Evolutionary conservation across 2,113 vertebrate genomes (phyloP), one percentile per base, ranked within the genome.

Genomic region (Polypterus senegalus): DNA sequence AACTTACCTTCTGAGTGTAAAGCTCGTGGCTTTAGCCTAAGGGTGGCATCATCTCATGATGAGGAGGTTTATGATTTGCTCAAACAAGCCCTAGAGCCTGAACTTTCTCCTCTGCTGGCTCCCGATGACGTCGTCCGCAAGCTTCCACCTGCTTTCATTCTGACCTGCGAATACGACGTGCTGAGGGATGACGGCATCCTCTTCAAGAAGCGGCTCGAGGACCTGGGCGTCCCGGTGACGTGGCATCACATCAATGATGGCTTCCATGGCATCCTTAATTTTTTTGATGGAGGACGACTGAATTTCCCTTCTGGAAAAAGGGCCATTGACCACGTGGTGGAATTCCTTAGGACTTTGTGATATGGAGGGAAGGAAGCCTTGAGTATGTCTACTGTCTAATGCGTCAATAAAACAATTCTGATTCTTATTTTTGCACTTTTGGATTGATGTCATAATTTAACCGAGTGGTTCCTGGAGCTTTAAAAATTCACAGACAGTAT

Each of bases 131-230:
- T 84, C 0, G 0, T 93, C 48, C 60, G 71, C 0, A 82, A 62
- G 60, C 71, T 82, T 46, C 90, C 91, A 0, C 77, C 80, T 47
- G 62, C 89, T 1, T 91, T 88, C 74, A 70, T 93, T 3, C 63
- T 97, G 69, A 95, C 86, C 56, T 95, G 91, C 0, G 88, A 94
- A 68, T 88, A 83, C 0, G 93, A 93, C 0, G 65, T 90, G 48
- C 64, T 92, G 27, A 69, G 86, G 51, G 91, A 95, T 0, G 81
- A 92, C 0, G 87, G 88, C 0, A 71, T 93, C 52, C 64, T 91
- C 4, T 93, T 86, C 69, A 88, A 84, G 73, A 92, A 88, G 71
- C 75, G 89, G 3, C 9, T 93, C 67, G 84, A 91, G 67, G 83
- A 89, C 57, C 69, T 84, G 0, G 77, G 79, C 0, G 79, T 85